Conservation (phyloP, 2,113 vertebrate species). For the Pteropus alecto region DNA sequence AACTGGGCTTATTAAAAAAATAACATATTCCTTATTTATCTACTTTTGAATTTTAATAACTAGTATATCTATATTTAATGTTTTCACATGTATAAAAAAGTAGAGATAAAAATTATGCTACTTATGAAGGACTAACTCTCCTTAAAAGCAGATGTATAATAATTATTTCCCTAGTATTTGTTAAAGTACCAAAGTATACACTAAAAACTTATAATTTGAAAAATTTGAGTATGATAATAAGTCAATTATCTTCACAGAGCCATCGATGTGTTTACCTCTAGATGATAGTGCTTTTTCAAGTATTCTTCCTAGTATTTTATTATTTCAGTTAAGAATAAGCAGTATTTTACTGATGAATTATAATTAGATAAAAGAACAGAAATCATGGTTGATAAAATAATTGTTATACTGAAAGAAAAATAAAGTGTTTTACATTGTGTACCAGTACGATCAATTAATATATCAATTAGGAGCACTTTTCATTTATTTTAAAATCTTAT, state of each 20-base stretch:
- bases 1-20: neutral
- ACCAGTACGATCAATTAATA: neutral
- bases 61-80: neutral
- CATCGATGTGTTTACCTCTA: neutral
- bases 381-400: conserved; percentile 34
- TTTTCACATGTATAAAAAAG: neutral
- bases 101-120: neutral
- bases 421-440: neutral
- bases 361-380: neutral
- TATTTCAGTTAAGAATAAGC: neutral
- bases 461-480: conserved; percentile 53
- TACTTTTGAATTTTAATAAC: neutral
- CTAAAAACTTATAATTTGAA: neutral
- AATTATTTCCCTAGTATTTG: neutral
- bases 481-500: conserved; percentile 57
- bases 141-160: neutral
- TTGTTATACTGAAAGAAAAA: conserved; percentile 31
- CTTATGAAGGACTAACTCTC: neutral
- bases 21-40: neutral
- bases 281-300: neutral
- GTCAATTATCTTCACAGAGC: neutral
- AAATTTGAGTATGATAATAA: neutral
- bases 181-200: neutral
- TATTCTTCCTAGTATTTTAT: neutral
- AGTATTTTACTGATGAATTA: conserved; percentile 18